Evolutionary conservation across 1,140 invertebrate genomes (phyloP), one percentile per base, ranked within the genome.

Genomic region (Pseudomyrmex sp.): DNA sequence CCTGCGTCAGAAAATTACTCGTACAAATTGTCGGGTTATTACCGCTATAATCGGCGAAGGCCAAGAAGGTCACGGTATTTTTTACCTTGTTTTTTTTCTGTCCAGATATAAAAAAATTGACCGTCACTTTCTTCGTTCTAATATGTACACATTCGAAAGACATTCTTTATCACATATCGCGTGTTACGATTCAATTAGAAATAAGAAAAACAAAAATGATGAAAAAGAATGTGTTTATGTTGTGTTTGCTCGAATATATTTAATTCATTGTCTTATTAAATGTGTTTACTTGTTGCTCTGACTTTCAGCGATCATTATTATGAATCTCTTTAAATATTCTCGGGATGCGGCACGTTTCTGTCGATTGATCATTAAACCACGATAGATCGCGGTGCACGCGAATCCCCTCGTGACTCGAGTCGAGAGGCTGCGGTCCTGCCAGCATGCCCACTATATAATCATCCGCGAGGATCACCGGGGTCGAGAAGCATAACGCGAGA

Each of bases 401-500:
- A 76, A 18, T 82, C 63, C 18, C 20, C 54, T 48, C 80, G 52
- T 66, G 68, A 79, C 75, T 84, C 54, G 23, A 59, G 20, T 50
- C 46, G 76, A 72, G 76, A 72, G 58, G 58, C 48, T 82, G 70
- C 68, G 58, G 85, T 75, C 74, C 72, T 52, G 68, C 83, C 82
- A 76, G 86, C 74, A 73, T 89, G 86, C 83, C 83, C 56, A 82
- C 87, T 83, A 87, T 88, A 85, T 90, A 92, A 93, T 93, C 90
- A 88, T 90, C 89, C 84, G 87, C 74, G 85, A 88, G 87, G 87
- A 92, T 92, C 90, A 88, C 77, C 87, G 44, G 68, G 86, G 80
- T 91, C 82, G 90, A 83, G 86, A 86, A 89, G 88, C 88, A 91
- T 89, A 92, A 90, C 87, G 90, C 90, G 92, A 86, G 90, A 92